phyloP scores from a whole-genome alignment of 2,113 vertebrate genomes.

The Megaceryle maxima region DNA sequence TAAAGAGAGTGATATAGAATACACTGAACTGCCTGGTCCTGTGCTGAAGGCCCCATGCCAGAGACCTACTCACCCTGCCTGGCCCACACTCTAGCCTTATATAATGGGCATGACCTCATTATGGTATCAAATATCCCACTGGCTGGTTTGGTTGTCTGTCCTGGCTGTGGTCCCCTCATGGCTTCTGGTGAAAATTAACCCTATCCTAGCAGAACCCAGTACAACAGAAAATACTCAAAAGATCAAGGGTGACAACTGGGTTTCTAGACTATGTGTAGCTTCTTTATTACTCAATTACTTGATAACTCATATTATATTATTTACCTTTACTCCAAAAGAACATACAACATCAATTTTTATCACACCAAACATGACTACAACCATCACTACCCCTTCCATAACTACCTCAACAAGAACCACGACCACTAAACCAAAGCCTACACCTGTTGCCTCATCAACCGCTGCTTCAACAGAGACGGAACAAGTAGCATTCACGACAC shows the following conservation, averaged over 20 bases:
- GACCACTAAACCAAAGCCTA: not conserved
- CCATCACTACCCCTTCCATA: not conserved
- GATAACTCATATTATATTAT: not conserved
- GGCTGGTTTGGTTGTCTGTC: too few relatives aligned
- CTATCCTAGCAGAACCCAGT: not conserved
- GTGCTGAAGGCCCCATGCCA: too few relatives aligned
- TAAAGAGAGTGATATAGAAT: too few relatives aligned
- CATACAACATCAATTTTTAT: conserved; percentile 8
- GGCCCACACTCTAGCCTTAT: too few relatives aligned
- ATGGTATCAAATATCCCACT: too few relatives aligned
- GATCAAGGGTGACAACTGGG: not conserved
- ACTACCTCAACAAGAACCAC: not conserved
- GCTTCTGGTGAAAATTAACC: too few relatives aligned
- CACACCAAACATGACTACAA: not conserved
- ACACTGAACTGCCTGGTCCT: too few relatives aligned
- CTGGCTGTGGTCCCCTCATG: too few relatives aligned
- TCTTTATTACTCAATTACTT: not conserved
- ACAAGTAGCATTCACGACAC: not conserved
- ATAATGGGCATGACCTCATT: too few relatives aligned
- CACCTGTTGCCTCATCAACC: not conserved
- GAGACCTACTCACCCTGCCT: too few relatives aligned
- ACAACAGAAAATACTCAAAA: not conserved
- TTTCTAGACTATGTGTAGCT: not conserved
- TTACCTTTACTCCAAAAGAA: conserved; percentile 18
- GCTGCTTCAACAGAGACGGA: not conserved